Percentiles rank a stretch among this genome's conserved stretches.
phyloP scores from a whole-genome alignment of 2,888 invertebrate species.

The Camptogramma bilineatum region DNA sequence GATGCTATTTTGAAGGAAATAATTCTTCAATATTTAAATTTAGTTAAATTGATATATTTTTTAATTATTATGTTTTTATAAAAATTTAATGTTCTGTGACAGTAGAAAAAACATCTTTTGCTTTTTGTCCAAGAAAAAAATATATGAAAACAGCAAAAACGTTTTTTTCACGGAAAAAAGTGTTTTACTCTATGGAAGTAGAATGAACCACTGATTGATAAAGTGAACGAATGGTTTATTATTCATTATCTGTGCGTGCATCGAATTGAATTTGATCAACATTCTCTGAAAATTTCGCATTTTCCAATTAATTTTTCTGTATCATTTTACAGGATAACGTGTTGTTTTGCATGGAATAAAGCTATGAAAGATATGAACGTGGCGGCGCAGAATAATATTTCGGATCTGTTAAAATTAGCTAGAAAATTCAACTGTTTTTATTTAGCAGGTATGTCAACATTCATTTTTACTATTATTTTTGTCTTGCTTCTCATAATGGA shows the following conservation, averaged over 20 bases:
- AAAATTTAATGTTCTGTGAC: no score
- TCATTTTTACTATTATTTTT: conserved; percentile 16
- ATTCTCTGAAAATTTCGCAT: conserved; percentile 37
- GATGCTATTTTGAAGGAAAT: no score
- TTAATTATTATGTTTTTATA: no score
- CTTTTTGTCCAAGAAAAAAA: no score
- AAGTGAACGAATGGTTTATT: no score
- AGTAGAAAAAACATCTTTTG: no score
- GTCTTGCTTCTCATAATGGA: conserved; percentile 14
- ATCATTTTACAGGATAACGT: conserved; percentile 19
- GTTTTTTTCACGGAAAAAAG: no score
- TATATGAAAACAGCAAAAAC: no score
- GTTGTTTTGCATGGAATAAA: conserved; percentile 59
- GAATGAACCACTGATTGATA: no score
- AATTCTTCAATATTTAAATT: no score
- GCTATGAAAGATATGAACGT: conserved; percentile 83
- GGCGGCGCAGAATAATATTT: conserved; percentile 73
- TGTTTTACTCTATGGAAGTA: no score
- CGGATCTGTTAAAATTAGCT: conserved; percentile 90
- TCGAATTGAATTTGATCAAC: conserved; percentile 32
- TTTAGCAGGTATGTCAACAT: conserved; percentile 88
- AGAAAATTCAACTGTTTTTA: conserved; percentile 96
- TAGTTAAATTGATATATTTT: no score
- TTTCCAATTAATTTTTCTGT: conserved; percentile 35
- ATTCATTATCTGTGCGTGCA: conserved; percentile 25